A percentile compares a stretch with the other conserved stretches of the same genome.
Evolutionary conservation across 2,113 vertebrate species (phyloP).

Genomic region (Zosterops hypoxanthus): DNA sequence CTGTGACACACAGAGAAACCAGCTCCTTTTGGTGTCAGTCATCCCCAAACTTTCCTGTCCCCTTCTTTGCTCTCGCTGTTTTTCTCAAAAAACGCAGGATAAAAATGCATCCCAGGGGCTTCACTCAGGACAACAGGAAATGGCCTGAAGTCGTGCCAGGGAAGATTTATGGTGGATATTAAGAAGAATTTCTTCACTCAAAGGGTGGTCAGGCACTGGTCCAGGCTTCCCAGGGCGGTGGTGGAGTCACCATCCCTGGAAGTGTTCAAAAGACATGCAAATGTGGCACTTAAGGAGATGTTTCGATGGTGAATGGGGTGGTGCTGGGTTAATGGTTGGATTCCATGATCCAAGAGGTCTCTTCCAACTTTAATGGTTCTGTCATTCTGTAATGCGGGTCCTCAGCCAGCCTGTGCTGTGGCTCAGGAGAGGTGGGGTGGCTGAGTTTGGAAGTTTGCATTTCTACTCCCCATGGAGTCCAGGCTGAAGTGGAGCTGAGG

Average conservation of each 20-base stretch:
- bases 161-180: background rate
- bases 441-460: background rate
- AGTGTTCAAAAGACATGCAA: rapidly evolving
- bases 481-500: background rate
- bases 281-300: background rate
- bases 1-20: background rate
- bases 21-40: background rate
- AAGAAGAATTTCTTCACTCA: background rate
- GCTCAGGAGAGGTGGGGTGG: background rate
- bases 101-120: background rate
- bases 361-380: background rate
- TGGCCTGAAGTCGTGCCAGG: background rate
- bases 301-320: background rate
- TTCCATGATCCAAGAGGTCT: background rate
- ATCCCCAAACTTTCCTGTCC: background rate
- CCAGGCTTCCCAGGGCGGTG: background rate
- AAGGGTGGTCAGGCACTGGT: background rate
- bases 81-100: background rate
- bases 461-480: background rate
- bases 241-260: background rate
- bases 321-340: background rate
- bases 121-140: background rate
- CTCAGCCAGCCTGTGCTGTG: background rate
- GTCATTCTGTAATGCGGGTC: background rate
- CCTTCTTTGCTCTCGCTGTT: background rate